A percentile compares a stretch with the other conserved stretches of the same genome.
phyloP scores from a whole-genome alignment of 2,888 invertebrate species.

The Lagria hirta region DNA sequence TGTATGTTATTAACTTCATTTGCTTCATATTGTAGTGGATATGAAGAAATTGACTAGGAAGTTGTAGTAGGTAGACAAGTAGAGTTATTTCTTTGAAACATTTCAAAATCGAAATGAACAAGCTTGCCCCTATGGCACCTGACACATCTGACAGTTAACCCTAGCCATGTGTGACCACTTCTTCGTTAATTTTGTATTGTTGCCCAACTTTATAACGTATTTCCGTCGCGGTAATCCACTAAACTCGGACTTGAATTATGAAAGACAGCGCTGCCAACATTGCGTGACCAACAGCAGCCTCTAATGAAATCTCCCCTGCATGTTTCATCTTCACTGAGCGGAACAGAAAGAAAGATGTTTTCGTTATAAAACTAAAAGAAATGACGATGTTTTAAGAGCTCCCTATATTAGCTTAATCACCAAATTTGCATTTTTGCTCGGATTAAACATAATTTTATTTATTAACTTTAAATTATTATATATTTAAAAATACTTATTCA shows the following conservation, averaged over 20 bases:
- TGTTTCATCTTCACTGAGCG: conserved; percentile 15
- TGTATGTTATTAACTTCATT: conserved; percentile 6
- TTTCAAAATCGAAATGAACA: conserved; percentile 1
- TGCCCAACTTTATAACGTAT: conserved; percentile 16
- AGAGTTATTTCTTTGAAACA: too few species aligned
- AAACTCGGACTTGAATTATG: conserved; percentile 39
- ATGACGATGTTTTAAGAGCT: too few species aligned
- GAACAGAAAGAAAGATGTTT: too few species aligned
- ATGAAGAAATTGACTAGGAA: conserved; percentile 16
- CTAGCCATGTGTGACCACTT: conserved; percentile 6
- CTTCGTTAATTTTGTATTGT: conserved; percentile 20
- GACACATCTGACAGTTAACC: conserved; percentile 4
- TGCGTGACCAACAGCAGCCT: conserved; percentile 22
- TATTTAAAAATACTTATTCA: too few species aligned
- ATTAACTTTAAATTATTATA: too few species aligned
- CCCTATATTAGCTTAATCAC: too few species aligned
- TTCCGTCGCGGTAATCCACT: conserved; percentile 19
- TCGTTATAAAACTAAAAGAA: too few species aligned
- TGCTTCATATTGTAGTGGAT: conserved; percentile 9
- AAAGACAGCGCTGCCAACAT: conserved; percentile 40
- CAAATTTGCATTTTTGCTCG: too few species aligned
- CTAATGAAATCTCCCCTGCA: conserved; percentile 21
- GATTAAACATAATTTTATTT: too few species aligned
- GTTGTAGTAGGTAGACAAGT: too few species aligned
- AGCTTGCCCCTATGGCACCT: not conserved